Evolutionary conservation across 2,888 invertebrate species (phyloP), one percentile per base, ranked within the genome.

Genomic region (Tenodera sinensis): DNA sequence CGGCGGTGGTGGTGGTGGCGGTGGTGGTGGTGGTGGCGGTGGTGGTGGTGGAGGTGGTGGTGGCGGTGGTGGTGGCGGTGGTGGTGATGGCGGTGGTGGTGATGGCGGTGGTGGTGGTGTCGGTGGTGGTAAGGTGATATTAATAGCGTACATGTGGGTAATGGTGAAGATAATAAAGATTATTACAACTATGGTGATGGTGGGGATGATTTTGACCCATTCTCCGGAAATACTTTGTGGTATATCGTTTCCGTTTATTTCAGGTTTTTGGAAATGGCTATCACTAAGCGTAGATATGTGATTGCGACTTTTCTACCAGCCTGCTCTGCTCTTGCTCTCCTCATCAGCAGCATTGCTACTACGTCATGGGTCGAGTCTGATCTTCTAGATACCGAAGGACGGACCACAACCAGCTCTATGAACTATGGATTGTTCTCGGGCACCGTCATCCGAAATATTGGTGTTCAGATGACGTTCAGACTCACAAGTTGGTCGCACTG

Each of bases 341-440:
- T 88, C 12, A 85, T 90, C 15, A 89, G 89, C 20, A 88, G 90
- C 9, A 85, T 90, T 81, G 88, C 90, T 1, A 90, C 90, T n/a
- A 89, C 88, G 20, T 81, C 81, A 14, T 90, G 90, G 90, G 54
- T 90, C 6, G 28, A 54, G 14, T 85, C 89, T 20, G 83, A 4
- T 9, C 84, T 86, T 9, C 84, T 86, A 0, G 15, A 47, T 3
- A 34, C 84, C 20, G 25, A 27, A 9, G 14, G 25, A 0, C 84
- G 25, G 81, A 0, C 28, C 3, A 14, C 25, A 3, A 83, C n/a
- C 27, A 83, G 71, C 28, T 15, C 20, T 27, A 89, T 89, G 28
- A 88, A 89, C 28, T 90, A 90, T 71, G 90, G 90, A 20, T 89
- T 90, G 15, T 90, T 90, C 83, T 42, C 28, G n/a, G 90, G 90